These are phyloP conservation scores for Torymus auratus DNA, from an alignment of 2,888 invertebrate genomes.

Conservation along the genomic window DNA sequence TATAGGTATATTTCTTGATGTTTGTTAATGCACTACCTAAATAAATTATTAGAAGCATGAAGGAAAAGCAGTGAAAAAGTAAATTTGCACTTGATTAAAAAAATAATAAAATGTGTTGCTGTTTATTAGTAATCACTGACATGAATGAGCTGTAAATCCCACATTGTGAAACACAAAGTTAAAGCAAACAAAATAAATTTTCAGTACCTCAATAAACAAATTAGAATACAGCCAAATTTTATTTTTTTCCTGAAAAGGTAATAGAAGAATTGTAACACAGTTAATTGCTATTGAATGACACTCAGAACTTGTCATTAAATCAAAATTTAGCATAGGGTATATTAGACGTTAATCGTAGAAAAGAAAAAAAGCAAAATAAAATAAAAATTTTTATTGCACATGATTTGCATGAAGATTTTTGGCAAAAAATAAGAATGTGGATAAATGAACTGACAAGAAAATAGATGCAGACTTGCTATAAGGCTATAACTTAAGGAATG, in stretches of 20 bases:
- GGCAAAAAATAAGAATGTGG: constrained; percentile 31
- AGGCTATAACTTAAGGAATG: constrained; percentile 30
- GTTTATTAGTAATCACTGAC: constrained; percentile 38
- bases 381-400: constrained; percentile 1
- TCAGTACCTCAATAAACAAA: constrained; percentile 71
- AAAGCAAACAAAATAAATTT: constrained; percentile 61
- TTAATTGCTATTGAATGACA: constrained; percentile 37
- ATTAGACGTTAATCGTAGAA: constrained; percentile 14
- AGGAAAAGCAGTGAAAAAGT: constrained; percentile 35
- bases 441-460: constrained; percentile 52
- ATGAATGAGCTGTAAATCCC: constrained; percentile 45
- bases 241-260: constrained; percentile 70
- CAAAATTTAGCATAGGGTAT: constrained; percentile 32
- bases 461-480: constrained; percentile 41
- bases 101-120: constrained; percentile 21
- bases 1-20: constrained; percentile 30
- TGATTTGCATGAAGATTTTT: constrained; percentile 15
- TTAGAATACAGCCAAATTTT: constrained; percentile 65
- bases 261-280: constrained; percentile 55
- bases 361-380: constrained; percentile 38
- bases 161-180: constrained; percentile 43
- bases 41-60: constrained; percentile 46
- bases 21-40: constrained; percentile 43
- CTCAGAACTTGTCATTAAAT: constrained; percentile 24
- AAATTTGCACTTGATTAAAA: neutral